Percentiles rank a stretch among this genome's conserved stretches.
Conservation (phyloP, 2,797 vertebrate species). For the Molothrus aeneus region DNA sequence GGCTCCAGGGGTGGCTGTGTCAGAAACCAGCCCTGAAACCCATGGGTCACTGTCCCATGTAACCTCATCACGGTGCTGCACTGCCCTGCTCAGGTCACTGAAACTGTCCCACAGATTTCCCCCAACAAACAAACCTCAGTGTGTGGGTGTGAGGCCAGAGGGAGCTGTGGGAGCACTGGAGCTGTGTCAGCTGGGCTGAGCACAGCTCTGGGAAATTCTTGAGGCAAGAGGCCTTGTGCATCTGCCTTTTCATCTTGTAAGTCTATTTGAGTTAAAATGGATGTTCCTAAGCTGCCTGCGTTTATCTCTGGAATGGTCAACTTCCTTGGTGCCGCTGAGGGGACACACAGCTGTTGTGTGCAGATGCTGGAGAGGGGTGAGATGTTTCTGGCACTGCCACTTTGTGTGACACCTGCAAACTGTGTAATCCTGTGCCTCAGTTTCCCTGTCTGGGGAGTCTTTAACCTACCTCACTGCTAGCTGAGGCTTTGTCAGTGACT, state of each 20-base stretch:
- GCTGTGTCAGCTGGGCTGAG: background rate
- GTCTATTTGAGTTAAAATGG: background rate
- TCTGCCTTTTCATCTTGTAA: background rate
- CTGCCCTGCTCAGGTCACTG: background rate
- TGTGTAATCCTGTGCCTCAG: conserved; percentile 16
- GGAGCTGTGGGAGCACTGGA: background rate
- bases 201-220: background rate
- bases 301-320: background rate
- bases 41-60: fast-evolving
- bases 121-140: background rate
- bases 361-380: background rate
- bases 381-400: background rate
- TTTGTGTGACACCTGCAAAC: background rate
- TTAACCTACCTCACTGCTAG: conserved; percentile 44
- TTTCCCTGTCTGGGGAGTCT: conserved; percentile 1
- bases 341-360: background rate
- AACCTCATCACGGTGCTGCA: fast-evolving
- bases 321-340: background rate
- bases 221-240: background rate
- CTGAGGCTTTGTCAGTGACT: background rate
- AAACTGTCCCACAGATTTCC: background rate
- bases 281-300: background rate
- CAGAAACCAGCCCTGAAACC: background rate
- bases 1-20: background rate
- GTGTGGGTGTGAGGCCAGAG: background rate